phyloP scores from a whole-genome alignment of 92 coral and sea anemone genomes.

The Siderastrea siderea region DNA sequence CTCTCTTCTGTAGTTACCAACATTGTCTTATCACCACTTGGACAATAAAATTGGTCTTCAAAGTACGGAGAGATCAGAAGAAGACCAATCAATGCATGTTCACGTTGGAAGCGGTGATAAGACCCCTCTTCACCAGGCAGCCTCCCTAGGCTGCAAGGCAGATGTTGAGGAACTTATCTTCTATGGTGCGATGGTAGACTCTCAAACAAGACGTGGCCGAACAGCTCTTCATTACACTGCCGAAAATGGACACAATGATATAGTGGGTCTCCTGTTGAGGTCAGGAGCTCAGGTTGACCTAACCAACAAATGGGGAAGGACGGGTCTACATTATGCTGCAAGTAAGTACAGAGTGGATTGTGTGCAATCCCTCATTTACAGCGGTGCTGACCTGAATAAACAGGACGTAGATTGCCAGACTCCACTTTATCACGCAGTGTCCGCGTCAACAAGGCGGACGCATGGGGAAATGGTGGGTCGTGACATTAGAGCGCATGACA shows the following conservation, averaged over 20 bases:
- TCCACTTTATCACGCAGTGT: conserved; percentile 51
- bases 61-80: neutral
- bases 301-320: conserved; percentile 64
- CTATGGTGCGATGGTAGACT: conserved; percentile 18
- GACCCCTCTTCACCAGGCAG: conserved; percentile 47
- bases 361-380: conserved; percentile 13
- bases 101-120: neutral
- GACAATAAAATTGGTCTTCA: neutral
- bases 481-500: neutral
- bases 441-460: conserved; percentile 25
- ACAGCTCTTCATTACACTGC: conserved; percentile 58
- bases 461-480: neutral
- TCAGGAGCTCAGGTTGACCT: conserved; percentile 52
- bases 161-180: conserved; percentile 26
- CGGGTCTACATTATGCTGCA: conserved; percentile 63
- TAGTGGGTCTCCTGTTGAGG: conserved; percentile 22
- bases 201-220: conserved; percentile 63
- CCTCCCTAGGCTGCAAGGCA: neutral
- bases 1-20: neutral
- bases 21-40: no score
- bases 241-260: conserved; percentile 42
- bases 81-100: neutral
- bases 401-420: conserved; percentile 52
- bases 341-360: conserved; percentile 52
- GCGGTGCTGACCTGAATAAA: conserved; percentile 38